These are phyloP conservation scores for Denticeps clupeoides DNA, from an alignment of 2,797 vertebrate genomes.

Conservation along the genomic window DNA sequence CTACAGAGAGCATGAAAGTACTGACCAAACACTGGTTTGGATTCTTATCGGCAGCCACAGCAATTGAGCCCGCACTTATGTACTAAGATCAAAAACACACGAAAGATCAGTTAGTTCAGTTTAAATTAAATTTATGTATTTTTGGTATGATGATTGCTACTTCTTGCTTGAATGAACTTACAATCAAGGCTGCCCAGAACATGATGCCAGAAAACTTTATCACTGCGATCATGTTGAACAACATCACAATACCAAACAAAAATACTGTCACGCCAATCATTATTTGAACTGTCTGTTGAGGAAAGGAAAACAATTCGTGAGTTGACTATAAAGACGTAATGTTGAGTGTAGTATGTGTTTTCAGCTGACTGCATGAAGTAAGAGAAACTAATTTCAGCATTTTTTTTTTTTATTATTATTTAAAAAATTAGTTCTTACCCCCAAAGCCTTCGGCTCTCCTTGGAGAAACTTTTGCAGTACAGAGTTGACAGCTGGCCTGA, in stretches of 20 bases:
- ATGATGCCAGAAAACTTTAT: neutral
- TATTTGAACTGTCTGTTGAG: slow-evolving; percentile 6
- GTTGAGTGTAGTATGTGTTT: too few relatives aligned
- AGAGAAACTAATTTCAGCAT: too few relatives aligned
- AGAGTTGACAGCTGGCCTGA: neutral
- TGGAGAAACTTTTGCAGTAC: neutral
- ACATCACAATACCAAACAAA: slow-evolving; percentile 1
- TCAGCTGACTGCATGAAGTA: too few relatives aligned
- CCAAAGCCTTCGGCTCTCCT: slow-evolving; percentile 1
- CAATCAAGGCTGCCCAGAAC: slow-evolving; percentile 11
- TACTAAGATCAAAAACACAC: too few relatives aligned
- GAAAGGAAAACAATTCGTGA: neutral
- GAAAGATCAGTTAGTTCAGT: too few relatives aligned
- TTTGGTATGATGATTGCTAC: too few relatives aligned
- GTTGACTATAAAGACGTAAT: too few relatives aligned
- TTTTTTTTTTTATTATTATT: too few relatives aligned
- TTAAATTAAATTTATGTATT: too few relatives aligned
- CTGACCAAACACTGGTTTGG: neutral
- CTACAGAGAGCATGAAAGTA: too few relatives aligned
- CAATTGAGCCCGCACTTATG: slow-evolving; percentile 16
- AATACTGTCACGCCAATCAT: slow-evolving; percentile 6
- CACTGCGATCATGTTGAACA: neutral
- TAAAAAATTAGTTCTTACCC: neutral
- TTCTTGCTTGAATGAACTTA: too few relatives aligned
- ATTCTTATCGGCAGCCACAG: slow-evolving; percentile 17